Percentiles rank a stretch among this genome's conserved stretches.
Evolutionary conservation across 2,113 vertebrate species (phyloP).

Genomic region (Hoplias malabaricus): DNA sequence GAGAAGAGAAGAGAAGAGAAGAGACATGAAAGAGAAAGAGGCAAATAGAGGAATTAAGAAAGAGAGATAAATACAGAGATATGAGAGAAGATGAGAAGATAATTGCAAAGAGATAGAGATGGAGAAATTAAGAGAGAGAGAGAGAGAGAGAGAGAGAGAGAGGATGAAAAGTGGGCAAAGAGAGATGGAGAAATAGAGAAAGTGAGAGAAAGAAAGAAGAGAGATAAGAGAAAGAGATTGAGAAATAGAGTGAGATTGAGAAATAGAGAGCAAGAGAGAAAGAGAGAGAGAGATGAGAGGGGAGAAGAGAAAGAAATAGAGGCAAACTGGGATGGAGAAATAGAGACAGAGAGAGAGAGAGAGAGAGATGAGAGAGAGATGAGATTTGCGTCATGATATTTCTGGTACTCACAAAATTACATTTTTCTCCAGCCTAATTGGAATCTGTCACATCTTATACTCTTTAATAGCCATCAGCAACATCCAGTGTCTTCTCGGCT

Average conservation of each 20-base stretch:
- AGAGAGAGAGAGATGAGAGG: not conserved
- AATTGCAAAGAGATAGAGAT: not conserved
- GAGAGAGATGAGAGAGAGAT: constrained; percentile 51
- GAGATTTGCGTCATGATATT: constrained; percentile 69
- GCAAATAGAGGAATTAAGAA: too few species aligned
- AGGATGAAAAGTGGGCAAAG: not conserved
- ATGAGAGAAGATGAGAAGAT: constrained; percentile 66
- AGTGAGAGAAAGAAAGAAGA: not conserved
- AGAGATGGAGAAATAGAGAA: not conserved
- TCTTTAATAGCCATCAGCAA: constrained; percentile 64
- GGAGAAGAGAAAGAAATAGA: not conserved
- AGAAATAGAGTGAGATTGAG: too few species aligned
- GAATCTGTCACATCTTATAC: constrained; percentile 72
- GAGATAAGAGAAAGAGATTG: too few species aligned
- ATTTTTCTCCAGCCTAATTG: constrained; percentile 72
- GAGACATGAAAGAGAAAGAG: constrained; percentile 58
- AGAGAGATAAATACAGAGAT: too few species aligned
- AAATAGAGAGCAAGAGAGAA: not conserved
- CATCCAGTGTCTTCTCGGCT: constrained; percentile 55
- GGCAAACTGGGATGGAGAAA: constrained; percentile 51
- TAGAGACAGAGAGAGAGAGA: not conserved
- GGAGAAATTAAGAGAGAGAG: not conserved
- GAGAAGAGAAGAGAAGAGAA: too few species aligned
- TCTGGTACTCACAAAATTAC: constrained; percentile 71
- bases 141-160: constrained; percentile 13